phyloP scores from a whole-genome alignment of 2,113 vertebrate genomes.

The Noctilio leporinus region DNA sequence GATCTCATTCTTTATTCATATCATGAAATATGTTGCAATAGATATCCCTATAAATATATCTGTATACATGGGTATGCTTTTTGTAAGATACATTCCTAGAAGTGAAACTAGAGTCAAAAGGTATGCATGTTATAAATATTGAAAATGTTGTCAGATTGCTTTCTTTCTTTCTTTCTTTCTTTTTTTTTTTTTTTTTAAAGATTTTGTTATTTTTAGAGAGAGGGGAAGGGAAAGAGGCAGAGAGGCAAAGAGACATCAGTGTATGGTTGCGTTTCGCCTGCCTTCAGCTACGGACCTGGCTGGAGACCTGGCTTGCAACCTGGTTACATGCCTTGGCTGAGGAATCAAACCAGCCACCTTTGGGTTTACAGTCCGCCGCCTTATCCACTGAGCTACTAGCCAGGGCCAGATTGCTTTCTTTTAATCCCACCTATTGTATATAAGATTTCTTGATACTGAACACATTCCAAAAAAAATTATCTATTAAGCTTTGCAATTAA shows the following conservation, averaged over 20 bases:
- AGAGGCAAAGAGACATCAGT: too few species aligned
- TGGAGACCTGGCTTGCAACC: too few species aligned
- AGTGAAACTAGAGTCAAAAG: neutral
- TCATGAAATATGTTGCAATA: neutral
- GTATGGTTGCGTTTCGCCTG: too few species aligned
- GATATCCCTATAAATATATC: neutral
- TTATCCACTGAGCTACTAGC: too few species aligned
- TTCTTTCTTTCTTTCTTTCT: too few species aligned
- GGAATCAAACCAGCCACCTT: too few species aligned
- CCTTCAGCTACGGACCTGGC: too few species aligned
- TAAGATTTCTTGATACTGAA: neutral
- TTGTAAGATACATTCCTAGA: neutral
- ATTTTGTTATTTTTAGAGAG: too few species aligned
- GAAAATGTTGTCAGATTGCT: neutral
- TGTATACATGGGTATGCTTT: neutral
- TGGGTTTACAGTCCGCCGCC: too few species aligned
- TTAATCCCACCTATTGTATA: neutral
- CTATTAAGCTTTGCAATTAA: neutral
- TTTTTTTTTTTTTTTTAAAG: too few species aligned
- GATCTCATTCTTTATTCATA: neutral
- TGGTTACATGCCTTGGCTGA: too few species aligned
- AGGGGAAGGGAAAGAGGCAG: too few species aligned
- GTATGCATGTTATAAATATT: neutral
- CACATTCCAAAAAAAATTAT: neutral
- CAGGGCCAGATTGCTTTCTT: neutral